Conservation (phyloP, 2,113 vertebrate species). For the Chamaea fasciata region DNA sequence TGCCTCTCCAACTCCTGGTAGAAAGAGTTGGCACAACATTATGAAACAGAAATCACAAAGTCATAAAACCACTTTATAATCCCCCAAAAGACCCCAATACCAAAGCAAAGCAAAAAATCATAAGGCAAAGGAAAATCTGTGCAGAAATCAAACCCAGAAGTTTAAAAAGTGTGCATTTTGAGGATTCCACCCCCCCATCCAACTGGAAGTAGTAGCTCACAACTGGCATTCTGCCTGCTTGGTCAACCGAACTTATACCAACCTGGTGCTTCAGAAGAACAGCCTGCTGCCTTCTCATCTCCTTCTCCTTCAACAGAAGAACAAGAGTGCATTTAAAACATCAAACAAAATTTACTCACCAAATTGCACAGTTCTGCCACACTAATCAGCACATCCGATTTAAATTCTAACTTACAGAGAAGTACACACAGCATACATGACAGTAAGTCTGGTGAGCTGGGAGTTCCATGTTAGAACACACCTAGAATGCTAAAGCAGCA, state of each 20-base stretch:
- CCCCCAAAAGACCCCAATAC: conserved; percentile 77
- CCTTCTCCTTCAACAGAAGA: conserved; percentile 86
- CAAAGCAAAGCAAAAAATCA: conserved; percentile 84
- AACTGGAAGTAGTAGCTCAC: conserved; percentile 36
- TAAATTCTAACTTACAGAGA: neutral
- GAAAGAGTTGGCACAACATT: conserved; percentile 97
- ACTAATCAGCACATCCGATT: neutral
- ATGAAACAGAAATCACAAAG: conserved; percentile 95
- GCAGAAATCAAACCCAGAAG: conserved; percentile 62
- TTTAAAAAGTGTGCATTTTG: conserved; percentile 19
- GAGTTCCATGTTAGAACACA: neutral
- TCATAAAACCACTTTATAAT: conserved; percentile 81
- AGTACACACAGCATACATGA: neutral
- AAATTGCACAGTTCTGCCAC: neutral
- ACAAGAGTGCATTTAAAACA: neutral
- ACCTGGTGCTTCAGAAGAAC: conserved; percentile 95
- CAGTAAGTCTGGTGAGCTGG: neutral
- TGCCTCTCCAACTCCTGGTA: conserved; percentile 99
- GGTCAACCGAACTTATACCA: conserved; percentile 13
- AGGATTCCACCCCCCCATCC: neutral
- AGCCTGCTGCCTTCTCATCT: conserved; percentile 89
- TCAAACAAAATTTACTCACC: neutral
- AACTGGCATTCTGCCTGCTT: neutral
- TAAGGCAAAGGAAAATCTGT: conserved; percentile 72
- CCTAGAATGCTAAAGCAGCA: neutral